phyloP scores from a whole-genome alignment of 2,888 invertebrate species.

The Dysmachus trigonus region DNA sequence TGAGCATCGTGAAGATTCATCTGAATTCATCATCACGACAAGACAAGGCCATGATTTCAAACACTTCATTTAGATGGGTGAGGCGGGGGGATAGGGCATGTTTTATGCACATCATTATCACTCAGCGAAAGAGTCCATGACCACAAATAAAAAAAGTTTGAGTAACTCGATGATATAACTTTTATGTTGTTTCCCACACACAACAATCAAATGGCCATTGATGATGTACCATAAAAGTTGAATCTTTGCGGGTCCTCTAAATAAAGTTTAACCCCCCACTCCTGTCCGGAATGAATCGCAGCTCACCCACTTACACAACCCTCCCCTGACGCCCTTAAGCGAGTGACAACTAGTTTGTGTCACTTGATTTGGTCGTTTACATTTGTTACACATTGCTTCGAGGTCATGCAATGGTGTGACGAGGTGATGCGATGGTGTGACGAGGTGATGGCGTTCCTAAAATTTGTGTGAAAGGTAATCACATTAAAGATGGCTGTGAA shows the following conservation, averaged over 20 bases:
- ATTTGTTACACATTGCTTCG: neutral
- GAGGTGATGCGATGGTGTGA: neutral
- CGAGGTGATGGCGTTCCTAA: neutral
- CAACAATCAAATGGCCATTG: constrained; percentile 26
- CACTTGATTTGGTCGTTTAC: constrained; percentile 31
- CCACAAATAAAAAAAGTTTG: constrained; percentile 25
- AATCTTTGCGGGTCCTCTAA: neutral
- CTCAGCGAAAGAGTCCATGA: neutral
- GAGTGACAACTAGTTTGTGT: constrained; percentile 8
- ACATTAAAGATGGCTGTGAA: neutral
- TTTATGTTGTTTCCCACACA: constrained; percentile 20
- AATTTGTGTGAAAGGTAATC: neutral
- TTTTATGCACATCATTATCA: constrained; percentile 17
- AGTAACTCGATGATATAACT: constrained; percentile 28
- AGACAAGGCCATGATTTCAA: neutral
- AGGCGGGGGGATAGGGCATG: neutral
- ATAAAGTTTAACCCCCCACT: neutral
- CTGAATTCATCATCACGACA: neutral
- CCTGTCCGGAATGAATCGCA: neutral
- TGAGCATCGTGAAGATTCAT: neutral
- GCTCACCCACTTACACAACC: neutral
- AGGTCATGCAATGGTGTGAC: neutral
- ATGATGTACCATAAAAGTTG: constrained; percentile 14
- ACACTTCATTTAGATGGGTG: neutral
- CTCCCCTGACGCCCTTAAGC: neutral